These are phyloP conservation scores for Drosophila parthenogenetica DNA, from an alignment of 2,888 invertebrate species.

Conservation along the genomic window DNA sequence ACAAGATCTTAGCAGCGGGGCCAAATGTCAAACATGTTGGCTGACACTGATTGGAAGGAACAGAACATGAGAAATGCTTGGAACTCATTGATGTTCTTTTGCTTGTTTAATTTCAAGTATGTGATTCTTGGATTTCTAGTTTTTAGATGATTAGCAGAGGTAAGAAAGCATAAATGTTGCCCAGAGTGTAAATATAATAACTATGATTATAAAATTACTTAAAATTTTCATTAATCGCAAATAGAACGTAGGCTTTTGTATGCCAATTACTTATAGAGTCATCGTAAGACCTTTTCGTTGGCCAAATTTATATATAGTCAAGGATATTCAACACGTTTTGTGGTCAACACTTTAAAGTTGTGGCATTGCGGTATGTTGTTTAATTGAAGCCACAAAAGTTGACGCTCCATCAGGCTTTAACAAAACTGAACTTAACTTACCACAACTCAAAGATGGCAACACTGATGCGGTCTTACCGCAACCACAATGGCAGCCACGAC, in stretches of 20 bases:
- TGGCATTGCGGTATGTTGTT: not conserved
- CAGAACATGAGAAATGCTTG: not conserved
- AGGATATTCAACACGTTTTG: constrained; percentile 9
- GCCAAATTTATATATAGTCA: too few relatives aligned
- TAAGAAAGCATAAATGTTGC: not conserved
- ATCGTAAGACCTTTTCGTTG: not conserved
- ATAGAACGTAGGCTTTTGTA: too few relatives aligned
- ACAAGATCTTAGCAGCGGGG: constrained; percentile 52
- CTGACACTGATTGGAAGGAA: constrained; percentile 44
- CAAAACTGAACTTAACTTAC: constrained; percentile 32
- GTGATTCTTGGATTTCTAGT: not conserved
- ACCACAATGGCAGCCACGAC: constrained; percentile 49
- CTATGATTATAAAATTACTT: too few relatives aligned
- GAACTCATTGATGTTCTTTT: not conserved
- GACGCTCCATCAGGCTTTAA: constrained; percentile 45
- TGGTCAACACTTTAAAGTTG: not conserved
- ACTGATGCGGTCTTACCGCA: constrained; percentile 34
- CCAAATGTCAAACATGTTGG: constrained; percentile 56
- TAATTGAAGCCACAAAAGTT: constrained; percentile 46
- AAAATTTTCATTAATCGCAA: too few relatives aligned
- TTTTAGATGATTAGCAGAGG: not conserved
- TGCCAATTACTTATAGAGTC: too few relatives aligned
- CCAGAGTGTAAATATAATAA: not conserved
- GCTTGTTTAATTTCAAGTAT: not conserved
- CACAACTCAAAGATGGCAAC: constrained; percentile 11